Evolutionary conservation across 2,797 vertebrate genomes (phyloP).

Genomic region (Acanthurus tractus): DNA sequence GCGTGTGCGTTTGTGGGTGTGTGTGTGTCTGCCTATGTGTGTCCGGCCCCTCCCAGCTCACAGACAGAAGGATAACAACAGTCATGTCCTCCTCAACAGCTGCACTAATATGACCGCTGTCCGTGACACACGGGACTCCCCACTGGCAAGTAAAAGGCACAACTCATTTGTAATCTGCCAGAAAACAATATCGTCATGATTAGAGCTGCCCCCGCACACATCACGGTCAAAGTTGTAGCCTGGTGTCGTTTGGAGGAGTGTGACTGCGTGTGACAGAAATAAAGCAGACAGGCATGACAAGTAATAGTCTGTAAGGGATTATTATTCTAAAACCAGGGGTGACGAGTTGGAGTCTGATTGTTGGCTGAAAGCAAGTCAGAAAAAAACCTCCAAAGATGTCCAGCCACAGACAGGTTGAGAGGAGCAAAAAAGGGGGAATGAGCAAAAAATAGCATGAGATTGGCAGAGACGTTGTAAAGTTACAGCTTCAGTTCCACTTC

Average conservation of each 20-base stretch:
- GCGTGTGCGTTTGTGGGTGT: constrained; percentile 47
- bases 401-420: background rate
- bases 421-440: constrained; percentile 8
- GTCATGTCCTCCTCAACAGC: constrained; percentile 83
- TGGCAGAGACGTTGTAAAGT: constrained; percentile 31
- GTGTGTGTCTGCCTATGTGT: constrained; percentile 55
- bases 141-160: constrained; percentile 64
- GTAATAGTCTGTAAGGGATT: constrained; percentile 27
- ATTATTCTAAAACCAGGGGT: constrained; percentile 14
- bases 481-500: constrained; percentile 33
- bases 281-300: constrained; percentile 37
- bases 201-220: constrained; percentile 31
- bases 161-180: constrained; percentile 56
- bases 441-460: background rate
- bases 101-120: constrained; percentile 83
- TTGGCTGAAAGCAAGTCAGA: constrained; percentile 11
- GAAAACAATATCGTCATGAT: constrained; percentile 50
- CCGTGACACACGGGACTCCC: constrained; percentile 78
- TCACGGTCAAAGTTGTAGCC: constrained; percentile 25
- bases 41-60: constrained; percentile 71
- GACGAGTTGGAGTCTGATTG: constrained; percentile 15
- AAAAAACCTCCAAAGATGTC: constrained; percentile 22
- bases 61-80: constrained; percentile 84
- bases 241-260: constrained; percentile 18
- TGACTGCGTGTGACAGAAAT: constrained; percentile 46